A percentile compares a stretch with the other conserved stretches of the same genome.
Conservation (phyloP, 2,797 vertebrate genomes). For the Platyrinchus mystaceus region DNA sequence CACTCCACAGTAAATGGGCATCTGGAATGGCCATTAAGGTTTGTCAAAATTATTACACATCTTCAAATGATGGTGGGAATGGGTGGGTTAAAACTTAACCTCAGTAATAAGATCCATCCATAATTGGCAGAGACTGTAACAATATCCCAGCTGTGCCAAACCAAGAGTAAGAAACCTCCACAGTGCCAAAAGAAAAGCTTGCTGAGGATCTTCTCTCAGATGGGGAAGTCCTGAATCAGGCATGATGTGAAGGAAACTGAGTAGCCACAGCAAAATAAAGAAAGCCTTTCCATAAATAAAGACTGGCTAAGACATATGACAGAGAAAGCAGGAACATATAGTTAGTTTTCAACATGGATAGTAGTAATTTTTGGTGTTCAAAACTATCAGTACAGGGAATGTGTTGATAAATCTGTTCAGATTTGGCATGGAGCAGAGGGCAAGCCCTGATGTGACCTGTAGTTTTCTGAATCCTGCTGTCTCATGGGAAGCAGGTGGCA, state of each 20-base stretch:
- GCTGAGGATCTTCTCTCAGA: not conserved
- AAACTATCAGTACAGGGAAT: not conserved
- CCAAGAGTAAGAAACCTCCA: not conserved
- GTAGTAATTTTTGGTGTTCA: not conserved
- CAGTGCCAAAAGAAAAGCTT: not conserved
- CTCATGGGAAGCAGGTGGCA: not conserved
- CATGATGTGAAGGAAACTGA: not conserved
- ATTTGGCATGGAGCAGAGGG: not conserved
- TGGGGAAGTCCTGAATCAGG: not conserved
- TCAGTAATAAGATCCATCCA: slow-evolving; percentile 22
- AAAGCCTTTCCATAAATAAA: not conserved
- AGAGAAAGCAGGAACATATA: not conserved
- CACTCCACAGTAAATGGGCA: slow-evolving; percentile 16
- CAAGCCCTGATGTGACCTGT: not conserved
- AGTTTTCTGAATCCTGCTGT: not conserved
- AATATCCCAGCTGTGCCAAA: slow-evolving; percentile 23
- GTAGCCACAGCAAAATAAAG: not conserved
- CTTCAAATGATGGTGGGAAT: not conserved
- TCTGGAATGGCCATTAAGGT: slow-evolving; percentile 24
- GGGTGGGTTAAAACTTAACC: slow-evolving; percentile 37
- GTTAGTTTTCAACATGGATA: not conserved
- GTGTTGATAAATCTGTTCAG: not conserved
- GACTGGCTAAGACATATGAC: not conserved
- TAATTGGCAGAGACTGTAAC: slow-evolving; percentile 12
- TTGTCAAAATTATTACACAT: slow-evolving; percentile 35